Evolutionary conservation across 2,113 vertebrate genomes (phyloP), one percentile per base, ranked within the genome.

Genomic region (Ictalurus furcatus): DNA sequence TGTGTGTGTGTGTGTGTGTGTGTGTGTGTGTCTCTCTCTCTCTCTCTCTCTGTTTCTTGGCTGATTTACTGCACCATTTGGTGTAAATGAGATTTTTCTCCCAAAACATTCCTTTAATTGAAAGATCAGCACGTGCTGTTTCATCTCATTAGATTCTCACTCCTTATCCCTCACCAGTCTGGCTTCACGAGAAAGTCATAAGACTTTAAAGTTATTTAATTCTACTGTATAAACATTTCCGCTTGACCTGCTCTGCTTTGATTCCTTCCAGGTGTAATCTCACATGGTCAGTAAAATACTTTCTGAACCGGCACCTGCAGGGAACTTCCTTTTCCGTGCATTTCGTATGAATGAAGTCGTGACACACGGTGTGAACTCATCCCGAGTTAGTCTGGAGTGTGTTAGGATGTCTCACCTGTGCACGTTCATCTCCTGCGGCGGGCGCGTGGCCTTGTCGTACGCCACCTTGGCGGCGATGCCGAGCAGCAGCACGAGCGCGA

Each of bases 391-490:
- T 17, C 2, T 74, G 21, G 76, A 19, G 52, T 30, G 12, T 28
- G 78, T 28, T 17, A 14, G 25, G 78, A 8, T 2, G 76, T 4
- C 88, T 95, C 93, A 99, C 98, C 98, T 98, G 96, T 99, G 98
- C 91, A 99, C 99, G 92, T 99, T 99, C 98, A 99, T 99, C 95
- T 99, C 98, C 96, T 98, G 97, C 0, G 98, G 98, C 0, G 97
- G 97, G 73, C 97, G 97, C 85, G 97, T 98, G 28, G 98, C 97
- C 95, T 99, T 97, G 91, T 99, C 98, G 17, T 99, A 99, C 89
- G 98, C 97, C 93, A 99, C 97, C 95, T 99, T 99, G 73, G 95
- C 98, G 17, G 97, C 97, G 93, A 99, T 97, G 9, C 97, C 98
- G 3, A 98, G 97, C 87, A 98, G 95, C 84, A 99, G 96, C 93